Base-by-base conservation (phyloP, 2,113 vertebrate species). In the Rhea americana region DNA sequence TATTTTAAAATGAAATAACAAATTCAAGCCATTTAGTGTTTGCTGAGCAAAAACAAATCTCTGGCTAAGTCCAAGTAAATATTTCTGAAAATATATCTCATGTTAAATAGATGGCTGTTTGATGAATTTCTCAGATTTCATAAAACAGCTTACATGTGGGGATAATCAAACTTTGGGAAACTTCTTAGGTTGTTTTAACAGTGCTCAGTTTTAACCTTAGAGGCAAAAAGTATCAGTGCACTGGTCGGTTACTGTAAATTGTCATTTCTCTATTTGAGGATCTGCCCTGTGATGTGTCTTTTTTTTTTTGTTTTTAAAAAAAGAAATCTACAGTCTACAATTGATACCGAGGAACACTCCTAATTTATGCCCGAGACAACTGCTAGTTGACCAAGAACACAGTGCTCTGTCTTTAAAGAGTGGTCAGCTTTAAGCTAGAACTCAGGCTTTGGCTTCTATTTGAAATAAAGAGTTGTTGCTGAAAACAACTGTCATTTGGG, bases 241-340 rank as follows among this genome's bases (percentile, higher is more conserved):
- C 48, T 37, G 76, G 32, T 50, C 39, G 45, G 70, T 65, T 25
- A 2, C 51, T 65, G 71, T 12, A 32, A 41, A 21, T 35, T 37
- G 35, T 63, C 8, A 2, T 0, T 5, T 62, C 43, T 51, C 28
- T 5, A 0, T 7, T n/a, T 4, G 65, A 41, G 47, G 43, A 1
- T 67, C 53, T 77, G 61, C 63, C 56, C 68, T 77, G 65, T 11
- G 37, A 0, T 22, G 13, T 3, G 8, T 51, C 28, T 58, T 32
- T 47, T 47, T 18, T 47, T 55, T 35, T 35, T 35, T 35, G 5
- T 35, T 35, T 35, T 35, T 35, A 6, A 35, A 35, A 55, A 28
- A 51, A 30, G 41, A 56, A 56, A 58, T 11, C 28, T 32, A 30
- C 55, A 30, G 39, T 79, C 76, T 22, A 24, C 43, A 25, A 41